Percentiles rank a stretch among this genome's conserved stretches.
Conservation (phyloP, 2,888 invertebrate genomes). For the Andrena praecox region DNA sequence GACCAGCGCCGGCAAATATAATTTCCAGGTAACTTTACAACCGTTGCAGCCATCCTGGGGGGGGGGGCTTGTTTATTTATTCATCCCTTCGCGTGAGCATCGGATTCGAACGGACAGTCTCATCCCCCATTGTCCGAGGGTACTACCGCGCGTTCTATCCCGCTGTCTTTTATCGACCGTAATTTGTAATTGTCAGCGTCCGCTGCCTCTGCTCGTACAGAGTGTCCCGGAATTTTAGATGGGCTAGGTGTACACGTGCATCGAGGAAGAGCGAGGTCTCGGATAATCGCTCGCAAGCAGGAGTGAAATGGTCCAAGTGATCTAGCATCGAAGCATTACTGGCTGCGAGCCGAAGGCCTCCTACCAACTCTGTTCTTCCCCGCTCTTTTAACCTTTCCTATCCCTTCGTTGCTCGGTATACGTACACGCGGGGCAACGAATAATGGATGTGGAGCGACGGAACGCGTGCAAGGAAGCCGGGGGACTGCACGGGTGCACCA, state of each 20-base stretch:
- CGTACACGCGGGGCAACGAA: too few species aligned
- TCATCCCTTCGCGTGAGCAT: slow-evolving; percentile 10
- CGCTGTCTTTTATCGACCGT: background rate
- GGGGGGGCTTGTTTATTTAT: slow-evolving; percentile 6
- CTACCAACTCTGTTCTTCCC: too few species aligned
- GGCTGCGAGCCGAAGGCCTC: too few species aligned
- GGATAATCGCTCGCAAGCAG: too few species aligned
- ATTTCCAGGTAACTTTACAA: slow-evolving; percentile 11
- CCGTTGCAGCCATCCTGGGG: background rate
- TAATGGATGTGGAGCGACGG: too few species aligned
- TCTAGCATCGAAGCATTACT: too few species aligned
- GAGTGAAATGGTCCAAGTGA: too few species aligned
- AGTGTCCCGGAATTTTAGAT: background rate
- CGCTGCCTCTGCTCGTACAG: background rate
- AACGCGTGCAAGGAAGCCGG: too few species aligned
- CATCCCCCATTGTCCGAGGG: background rate
- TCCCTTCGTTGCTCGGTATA: too few species aligned
- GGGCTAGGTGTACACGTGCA: background rate
- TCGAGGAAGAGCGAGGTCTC: too few species aligned
- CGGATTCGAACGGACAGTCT: background rate
- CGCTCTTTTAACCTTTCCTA: too few species aligned
- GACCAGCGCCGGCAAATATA: background rate
- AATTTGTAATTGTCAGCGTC: slow-evolving; percentile 17
- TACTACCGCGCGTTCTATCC: background rate
- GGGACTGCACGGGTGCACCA: too few species aligned